Percentiles rank a stretch among this genome's conserved stretches.
These are phyloP conservation scores for Bombus balteatus DNA, from an alignment of 1,140 invertebrate species.

Conservation along the genomic window DNA sequence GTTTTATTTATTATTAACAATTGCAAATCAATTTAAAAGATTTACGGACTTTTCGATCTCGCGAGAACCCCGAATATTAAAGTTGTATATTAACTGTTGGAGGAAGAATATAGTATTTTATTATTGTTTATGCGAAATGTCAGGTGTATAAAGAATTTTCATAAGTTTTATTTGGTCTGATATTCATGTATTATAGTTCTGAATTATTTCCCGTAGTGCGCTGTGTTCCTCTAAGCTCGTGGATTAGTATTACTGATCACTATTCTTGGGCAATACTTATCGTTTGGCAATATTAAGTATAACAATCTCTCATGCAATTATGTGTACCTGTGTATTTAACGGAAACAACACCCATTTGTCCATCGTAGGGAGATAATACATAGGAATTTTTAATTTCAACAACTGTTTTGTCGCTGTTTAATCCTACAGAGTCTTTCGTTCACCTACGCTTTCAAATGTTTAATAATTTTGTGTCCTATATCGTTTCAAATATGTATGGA, in stretches of 20 bases:
- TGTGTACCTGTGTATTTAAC: neutral
- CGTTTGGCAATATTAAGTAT: neutral
- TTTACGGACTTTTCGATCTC: neutral
- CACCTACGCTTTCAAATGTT: neutral
- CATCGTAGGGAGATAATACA: neutral
- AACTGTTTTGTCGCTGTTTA: neutral
- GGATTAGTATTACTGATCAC: neutral
- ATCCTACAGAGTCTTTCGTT: neutral
- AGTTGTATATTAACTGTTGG: neutral
- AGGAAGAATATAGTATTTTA: neutral
- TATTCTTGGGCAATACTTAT: constrained; percentile 39
- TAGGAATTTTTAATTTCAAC: neutral
- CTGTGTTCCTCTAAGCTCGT: neutral
- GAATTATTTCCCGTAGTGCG: neutral
- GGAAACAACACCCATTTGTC: neutral
- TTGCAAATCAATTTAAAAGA: too few relatives aligned
- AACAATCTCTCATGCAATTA: neutral
- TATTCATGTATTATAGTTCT: too few relatives aligned
- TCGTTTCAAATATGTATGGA: neutral
- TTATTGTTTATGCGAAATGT: neutral
- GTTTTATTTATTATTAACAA: too few relatives aligned
- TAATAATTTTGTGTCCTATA: neutral
- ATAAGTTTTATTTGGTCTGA: neutral
- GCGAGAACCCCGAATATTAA: neutral
- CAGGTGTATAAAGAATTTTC: neutral